phyloP scores from a whole-genome alignment of 1,140 invertebrate genomes.

The Goniozus legneri region DNA sequence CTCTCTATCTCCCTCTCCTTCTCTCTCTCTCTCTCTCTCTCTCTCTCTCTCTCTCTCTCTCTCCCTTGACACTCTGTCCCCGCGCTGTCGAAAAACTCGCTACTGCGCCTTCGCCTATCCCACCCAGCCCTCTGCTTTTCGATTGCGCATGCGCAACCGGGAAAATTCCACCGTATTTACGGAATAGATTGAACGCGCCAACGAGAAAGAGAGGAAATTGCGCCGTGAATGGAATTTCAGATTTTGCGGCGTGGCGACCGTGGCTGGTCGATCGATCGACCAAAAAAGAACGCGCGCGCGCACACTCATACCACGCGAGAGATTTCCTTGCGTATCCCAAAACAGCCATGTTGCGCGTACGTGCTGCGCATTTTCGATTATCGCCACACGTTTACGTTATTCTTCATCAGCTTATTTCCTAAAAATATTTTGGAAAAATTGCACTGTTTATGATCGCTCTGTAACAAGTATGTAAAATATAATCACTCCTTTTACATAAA shows the following conservation, averaged over 20 bases:
- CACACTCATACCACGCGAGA: neutral
- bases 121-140: neutral
- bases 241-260: too few species aligned
- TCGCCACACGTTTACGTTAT: too few species aligned
- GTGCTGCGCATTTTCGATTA: neutral
- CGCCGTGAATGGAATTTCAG: constrained; percentile 13
- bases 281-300: neutral
- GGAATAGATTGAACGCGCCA: neutral
- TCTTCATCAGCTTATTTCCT: neutral
- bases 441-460: too few species aligned
- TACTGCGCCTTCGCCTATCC: constrained; percentile 3
- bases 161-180: constrained; percentile 13
- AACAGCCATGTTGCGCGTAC: too few species aligned
- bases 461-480: too few species aligned
- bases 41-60: too few species aligned
- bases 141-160: constrained; percentile 18
- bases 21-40: neutral
- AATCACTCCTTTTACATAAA: too few species aligned
- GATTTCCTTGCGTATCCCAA: too few species aligned
- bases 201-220: constrained; percentile 9
- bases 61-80: too few species aligned
- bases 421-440: neutral
- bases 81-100: too few species aligned
- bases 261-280: neutral
- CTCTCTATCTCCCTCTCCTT: constrained; percentile 7